phyloP scores from a whole-genome alignment of 2,797 vertebrate genomes.

The Gadopsis marmoratus region DNA sequence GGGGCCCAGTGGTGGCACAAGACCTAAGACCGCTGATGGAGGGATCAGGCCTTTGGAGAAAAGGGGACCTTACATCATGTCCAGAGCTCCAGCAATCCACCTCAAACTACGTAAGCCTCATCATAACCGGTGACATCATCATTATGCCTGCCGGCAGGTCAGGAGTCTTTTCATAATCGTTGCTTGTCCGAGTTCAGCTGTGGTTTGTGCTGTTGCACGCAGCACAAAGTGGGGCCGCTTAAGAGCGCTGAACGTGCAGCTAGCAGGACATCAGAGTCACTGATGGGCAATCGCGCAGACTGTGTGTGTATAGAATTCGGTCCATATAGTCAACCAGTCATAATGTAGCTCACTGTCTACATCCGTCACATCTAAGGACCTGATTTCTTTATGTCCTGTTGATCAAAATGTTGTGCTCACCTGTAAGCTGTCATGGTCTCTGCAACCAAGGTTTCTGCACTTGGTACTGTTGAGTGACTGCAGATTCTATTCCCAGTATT shows the following conservation, averaged over 20 bases:
- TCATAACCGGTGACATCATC: background rate
- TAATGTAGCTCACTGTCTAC: background rate
- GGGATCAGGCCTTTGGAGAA: constrained; percentile 85
- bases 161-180: background rate
- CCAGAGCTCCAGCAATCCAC: constrained; percentile 89
- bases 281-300: background rate
- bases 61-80: constrained; percentile 93
- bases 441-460: background rate
- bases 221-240: background rate
- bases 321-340: background rate
- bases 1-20: constrained; percentile 66
- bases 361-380: background rate
- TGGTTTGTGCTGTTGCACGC: background rate
- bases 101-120: constrained; percentile 91
- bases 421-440: background rate
- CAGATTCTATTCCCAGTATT: background rate
- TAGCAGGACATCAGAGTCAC: background rate
- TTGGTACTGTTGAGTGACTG: background rate
- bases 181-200: constrained; percentile 22
- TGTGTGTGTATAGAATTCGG: background rate
- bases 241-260: background rate
- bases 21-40: constrained; percentile 77
- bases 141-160: background rate
- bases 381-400: background rate
- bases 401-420: background rate